Evolutionary conservation across 2,888 invertebrate genomes (phyloP), one percentile per base, ranked within the genome.

Genomic region (Timandra comae): DNA sequence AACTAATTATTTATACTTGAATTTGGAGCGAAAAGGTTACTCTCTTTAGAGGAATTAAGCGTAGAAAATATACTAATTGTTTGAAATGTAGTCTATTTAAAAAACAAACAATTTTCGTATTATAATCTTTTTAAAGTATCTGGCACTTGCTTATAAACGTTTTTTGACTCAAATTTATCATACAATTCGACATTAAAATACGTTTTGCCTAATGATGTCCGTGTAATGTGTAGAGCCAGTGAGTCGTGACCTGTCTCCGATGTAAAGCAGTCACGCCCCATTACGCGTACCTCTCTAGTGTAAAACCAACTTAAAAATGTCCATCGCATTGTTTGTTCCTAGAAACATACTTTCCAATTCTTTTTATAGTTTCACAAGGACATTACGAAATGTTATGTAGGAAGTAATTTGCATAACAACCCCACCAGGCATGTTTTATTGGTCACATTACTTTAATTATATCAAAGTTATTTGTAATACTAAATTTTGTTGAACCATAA

Each of bases 251-350:
- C 65, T 46, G 68, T 49, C 59, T n/a, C 58, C 56, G 63, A 63
- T 62, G 65, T 61, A 46, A 57, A 51, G 51, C 57, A 62, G 77
- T 75, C 75, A 78, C 76, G 79, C 72, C 78, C 77, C 78, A 76
- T 80, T 75, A 58, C 52, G 52, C 57, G 55, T 54, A 59, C 56
- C 54, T 57, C 54, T 46, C 46, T 46, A 43, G 45, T 63, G 63
- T 64, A 55, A 52, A 53, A 58, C 61, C 55, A 56, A 54, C 55
- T 62, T 16, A 63, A 60, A n/a, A 63, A 46, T 56, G 49, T 51
- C 51, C 52, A 50, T 53, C 46, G 46, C 56, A 63, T 61, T 64
- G 63, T 63, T 60, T 33, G 20, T 63, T 60, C 58, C 40, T 35
- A 46, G 57, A 63, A 63, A 40, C 39, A 41, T 47, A 45, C 54